Percentiles rank a stretch among this genome's conserved stretches.
phyloP scores from a whole-genome alignment of 1,140 invertebrate genomes.

The Condylostylus longicornis region DNA sequence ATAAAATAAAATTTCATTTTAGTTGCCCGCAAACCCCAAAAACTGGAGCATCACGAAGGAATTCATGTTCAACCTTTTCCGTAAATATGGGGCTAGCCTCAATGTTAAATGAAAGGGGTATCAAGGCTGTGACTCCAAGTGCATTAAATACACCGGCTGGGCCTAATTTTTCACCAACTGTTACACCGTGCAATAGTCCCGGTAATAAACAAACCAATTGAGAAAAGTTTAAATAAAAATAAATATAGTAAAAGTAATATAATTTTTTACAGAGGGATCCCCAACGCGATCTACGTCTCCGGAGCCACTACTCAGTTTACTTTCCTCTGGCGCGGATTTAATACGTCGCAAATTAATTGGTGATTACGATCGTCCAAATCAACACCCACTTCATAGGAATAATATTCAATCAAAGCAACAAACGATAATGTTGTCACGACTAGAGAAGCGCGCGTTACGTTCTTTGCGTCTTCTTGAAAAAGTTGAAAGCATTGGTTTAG shows the following conservation, averaged over 20 bases:
- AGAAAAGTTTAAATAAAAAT: not conserved
- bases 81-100: constrained; percentile 63
- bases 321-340: constrained; percentile 58
- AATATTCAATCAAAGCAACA: constrained; percentile 33
- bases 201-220: constrained; percentile 32
- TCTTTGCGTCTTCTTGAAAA: constrained; percentile 47
- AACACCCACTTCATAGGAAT: too few species aligned
- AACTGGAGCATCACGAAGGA: constrained; percentile 43
- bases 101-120: constrained; percentile 65
- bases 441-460: constrained; percentile 35
- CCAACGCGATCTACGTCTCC: constrained; percentile 43
- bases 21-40: constrained; percentile 40
- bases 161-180: constrained; percentile 55
- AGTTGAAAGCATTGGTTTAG: constrained; percentile 50
- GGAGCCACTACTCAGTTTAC: constrained; percentile 42
- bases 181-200: constrained; percentile 70
- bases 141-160: constrained; percentile 50
- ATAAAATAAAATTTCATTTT: not conserved
- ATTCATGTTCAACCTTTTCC: constrained; percentile 63
- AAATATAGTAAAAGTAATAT: not conserved
- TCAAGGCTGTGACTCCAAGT: constrained; percentile 53
- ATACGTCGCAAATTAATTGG: constrained; percentile 49
- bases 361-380: constrained; percentile 20
- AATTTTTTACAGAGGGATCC: constrained; percentile 17
- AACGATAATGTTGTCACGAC: constrained; percentile 33